These are phyloP conservation scores for Sturmia bella DNA, from an alignment of 2,888 invertebrate genomes.

Conservation along the genomic window DNA sequence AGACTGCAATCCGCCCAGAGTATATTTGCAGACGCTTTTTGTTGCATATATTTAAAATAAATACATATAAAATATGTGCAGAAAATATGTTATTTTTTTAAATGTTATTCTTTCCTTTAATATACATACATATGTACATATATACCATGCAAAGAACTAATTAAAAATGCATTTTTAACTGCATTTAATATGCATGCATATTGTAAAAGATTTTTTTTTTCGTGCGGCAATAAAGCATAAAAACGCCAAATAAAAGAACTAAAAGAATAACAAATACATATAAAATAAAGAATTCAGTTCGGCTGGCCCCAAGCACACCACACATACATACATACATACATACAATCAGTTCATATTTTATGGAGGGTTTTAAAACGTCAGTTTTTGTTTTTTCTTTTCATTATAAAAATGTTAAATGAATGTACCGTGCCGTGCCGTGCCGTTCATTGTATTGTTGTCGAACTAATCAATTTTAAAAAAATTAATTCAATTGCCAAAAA, in stretches of 20 bases:
- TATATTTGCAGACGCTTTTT: constrained; percentile 31
- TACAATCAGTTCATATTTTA: not conserved
- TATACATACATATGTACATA: no score
- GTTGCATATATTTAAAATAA: constrained; percentile 23
- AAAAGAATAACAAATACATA: constrained; percentile 30
- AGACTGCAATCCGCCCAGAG: not conserved
- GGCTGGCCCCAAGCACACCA: constrained; percentile 54
- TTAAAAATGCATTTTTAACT: constrained; percentile 67
- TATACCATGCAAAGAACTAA: constrained; percentile 58
- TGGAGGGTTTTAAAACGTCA: not conserved
- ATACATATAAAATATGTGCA: no score
- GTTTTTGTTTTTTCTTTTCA: no score
- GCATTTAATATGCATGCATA: constrained; percentile 69
- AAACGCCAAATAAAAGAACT: constrained; percentile 42
- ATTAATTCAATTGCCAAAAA: constrained; percentile 82
- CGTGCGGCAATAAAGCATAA: not conserved
- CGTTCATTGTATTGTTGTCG: constrained; percentile 53
- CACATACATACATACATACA: no score
- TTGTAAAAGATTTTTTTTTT: constrained; percentile 61
- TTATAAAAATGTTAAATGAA: constrained; percentile 66
- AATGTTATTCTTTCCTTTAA: constrained; percentile 39
- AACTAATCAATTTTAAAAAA: constrained; percentile 82
- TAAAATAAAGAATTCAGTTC: constrained; percentile 41
- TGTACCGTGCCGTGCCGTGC: constrained; percentile 59
- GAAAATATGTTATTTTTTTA: constrained; percentile 12